phyloP scores from a whole-genome alignment of 2,888 invertebrate genomes.

The Agrotis exclamationis region DNA sequence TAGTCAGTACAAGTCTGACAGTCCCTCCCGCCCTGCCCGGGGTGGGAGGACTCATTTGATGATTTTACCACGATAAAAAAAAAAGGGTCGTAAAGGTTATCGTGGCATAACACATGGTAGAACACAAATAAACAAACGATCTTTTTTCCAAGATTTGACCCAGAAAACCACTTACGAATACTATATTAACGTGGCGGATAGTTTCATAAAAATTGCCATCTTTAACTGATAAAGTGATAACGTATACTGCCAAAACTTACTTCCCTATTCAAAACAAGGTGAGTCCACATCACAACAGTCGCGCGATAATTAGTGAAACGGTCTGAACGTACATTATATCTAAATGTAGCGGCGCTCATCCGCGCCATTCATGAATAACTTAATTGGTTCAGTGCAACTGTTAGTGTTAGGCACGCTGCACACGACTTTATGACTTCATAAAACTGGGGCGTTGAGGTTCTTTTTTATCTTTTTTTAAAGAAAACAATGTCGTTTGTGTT shows the following conservation, averaged over 20 bases:
- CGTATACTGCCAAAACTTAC: neutral
- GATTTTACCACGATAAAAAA: no score
- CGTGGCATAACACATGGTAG: no score
- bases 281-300: conserved; percentile 23
- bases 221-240: neutral
- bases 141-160: neutral
- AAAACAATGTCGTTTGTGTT: conserved; percentile 8
- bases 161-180: neutral
- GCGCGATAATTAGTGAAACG: conserved; percentile 63
- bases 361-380: conserved; percentile 84
- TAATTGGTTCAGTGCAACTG: conserved; percentile 79
- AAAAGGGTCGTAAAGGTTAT: no score
- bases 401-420: conserved; percentile 58
- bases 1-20: no score
- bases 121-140: neutral
- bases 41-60: no score
- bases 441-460: conserved; percentile 9
- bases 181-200: neutral
- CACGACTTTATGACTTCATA: conserved; percentile 49
- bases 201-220: neutral
- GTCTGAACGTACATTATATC: conserved; percentile 58
- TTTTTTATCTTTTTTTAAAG: conserved; percentile 18
- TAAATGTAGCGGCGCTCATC: conserved; percentile 66
- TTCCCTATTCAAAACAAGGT: conserved; percentile 7
- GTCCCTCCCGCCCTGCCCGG: no score